Conservation (phyloP, 2,797 vertebrate species). For the Gallinago nigripennis region DNA sequence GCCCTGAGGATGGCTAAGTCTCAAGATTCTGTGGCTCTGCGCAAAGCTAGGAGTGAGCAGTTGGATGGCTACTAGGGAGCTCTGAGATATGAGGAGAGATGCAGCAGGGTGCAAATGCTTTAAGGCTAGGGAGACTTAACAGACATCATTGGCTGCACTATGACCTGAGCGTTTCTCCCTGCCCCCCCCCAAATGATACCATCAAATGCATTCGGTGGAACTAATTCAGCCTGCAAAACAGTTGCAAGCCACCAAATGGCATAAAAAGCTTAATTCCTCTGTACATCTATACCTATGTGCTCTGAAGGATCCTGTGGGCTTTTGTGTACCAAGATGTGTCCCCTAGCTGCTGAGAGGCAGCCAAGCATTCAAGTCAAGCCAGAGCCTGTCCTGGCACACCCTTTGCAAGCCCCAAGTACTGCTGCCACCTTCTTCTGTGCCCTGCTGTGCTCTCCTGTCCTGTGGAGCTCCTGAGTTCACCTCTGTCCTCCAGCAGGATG, state of each 20-base stretch:
- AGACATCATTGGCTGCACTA: not conserved
- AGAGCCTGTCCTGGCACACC: not conserved
- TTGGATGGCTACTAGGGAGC: not conserved
- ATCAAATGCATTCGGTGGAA: not conserved
- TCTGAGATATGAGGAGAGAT: not conserved
- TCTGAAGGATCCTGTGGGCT: not conserved
- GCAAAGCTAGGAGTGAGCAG: not conserved
- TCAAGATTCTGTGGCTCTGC: not conserved
- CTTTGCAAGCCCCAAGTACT: not conserved
- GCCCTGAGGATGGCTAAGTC: not conserved
- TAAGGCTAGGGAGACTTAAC: not conserved
- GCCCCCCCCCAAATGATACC: not conserved
- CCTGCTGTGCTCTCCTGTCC: not conserved
- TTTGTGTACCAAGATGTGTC: not conserved
- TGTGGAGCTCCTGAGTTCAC: not conserved
- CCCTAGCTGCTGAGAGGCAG: not conserved
- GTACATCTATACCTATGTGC: not conserved
- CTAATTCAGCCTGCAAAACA: not conserved
- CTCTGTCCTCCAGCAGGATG: rapidly evolving
- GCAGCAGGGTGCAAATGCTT: not conserved
- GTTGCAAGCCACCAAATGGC: not conserved
- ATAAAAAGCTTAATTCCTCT: not conserved
- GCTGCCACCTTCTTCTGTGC: not conserved
- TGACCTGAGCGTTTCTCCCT: not conserved
- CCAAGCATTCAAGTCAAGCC: not conserved